These are phyloP conservation scores for Zoroaster sp. DNA, from an alignment of 53 echinoderm and acorn worm genomes.

Conservation along the genomic window DNA sequence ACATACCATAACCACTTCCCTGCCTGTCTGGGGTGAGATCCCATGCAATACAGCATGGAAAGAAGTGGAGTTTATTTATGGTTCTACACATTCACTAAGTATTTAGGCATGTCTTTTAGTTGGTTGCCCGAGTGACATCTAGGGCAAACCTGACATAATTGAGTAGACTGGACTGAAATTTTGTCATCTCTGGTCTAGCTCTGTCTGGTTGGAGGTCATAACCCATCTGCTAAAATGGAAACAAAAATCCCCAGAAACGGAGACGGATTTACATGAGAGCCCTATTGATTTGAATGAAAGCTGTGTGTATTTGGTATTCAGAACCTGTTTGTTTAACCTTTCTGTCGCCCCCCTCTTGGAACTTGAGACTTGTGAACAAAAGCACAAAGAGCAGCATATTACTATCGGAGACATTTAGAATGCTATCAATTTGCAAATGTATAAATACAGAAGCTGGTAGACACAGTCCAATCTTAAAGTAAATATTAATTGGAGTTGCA, in stretches of 20 bases:
- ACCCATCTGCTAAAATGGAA: neutral
- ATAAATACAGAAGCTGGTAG: neutral
- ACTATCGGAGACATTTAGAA: neutral
- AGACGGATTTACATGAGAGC: neutral
- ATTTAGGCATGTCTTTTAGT: neutral
- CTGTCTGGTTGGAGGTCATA: neutral
- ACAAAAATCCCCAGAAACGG: neutral
- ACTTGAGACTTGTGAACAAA: neutral
- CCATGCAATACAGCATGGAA: neutral
- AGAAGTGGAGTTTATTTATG: neutral
- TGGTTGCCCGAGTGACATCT: neutral
- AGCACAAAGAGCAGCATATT: neutral
- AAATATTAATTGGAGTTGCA: neutral
- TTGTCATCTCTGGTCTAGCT: neutral
- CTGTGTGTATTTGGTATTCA: neutral
- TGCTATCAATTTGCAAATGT: neutral
- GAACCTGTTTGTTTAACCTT: neutral
- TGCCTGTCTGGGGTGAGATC: neutral
- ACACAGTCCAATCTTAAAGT: neutral
- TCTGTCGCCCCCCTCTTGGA: neutral
- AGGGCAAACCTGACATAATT: neutral
- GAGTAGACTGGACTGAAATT: neutral
- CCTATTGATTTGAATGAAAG: neutral
- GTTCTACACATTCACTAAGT: neutral
- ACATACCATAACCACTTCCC: neutral